phyloP scores from a whole-genome alignment of 2,797 vertebrate species.

The Delichon dasypus region DNA sequence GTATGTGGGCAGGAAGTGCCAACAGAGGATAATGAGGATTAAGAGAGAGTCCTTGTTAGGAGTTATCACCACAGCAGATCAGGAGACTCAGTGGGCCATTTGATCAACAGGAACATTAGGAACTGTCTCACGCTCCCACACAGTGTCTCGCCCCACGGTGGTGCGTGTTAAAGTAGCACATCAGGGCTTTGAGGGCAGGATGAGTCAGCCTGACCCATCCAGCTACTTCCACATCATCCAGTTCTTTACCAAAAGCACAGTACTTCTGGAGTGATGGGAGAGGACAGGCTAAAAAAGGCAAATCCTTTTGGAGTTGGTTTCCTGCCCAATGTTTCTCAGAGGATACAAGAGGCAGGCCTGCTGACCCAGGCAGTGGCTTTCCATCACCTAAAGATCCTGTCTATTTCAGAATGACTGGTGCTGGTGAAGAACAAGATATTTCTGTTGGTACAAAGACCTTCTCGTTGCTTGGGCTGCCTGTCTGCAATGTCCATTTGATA shows the following conservation, averaged over 20 bases:
- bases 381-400: not conserved
- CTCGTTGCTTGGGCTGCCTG: not conserved
- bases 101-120: slow-evolving; percentile 52
- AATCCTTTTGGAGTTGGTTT: not conserved
- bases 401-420: not conserved
- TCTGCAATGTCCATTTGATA: not conserved
- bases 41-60: slow-evolving; percentile 46
- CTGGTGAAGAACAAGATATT: not conserved
- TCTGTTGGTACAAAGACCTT: not conserved
- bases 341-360: not conserved
- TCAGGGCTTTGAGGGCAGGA: not conserved
- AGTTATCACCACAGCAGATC: slow-evolving; percentile 33
- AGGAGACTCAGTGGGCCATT: slow-evolving; percentile 31
- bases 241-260: not conserved
- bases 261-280: not conserved
- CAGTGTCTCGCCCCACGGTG: not conserved
- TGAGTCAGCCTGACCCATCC: not conserved
- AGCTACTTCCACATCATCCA: not conserved
- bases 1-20: slow-evolving; percentile 19
- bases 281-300: not conserved
- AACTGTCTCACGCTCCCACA: slow-evolving; percentile 19
- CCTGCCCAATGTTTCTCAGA: not conserved
- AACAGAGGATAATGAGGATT: slow-evolving; percentile 33
- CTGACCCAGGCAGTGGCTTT: not conserved
- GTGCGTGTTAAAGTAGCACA: not conserved